These are phyloP conservation scores for Emys orbicularis DNA, from an alignment of 2,797 vertebrate genomes.

Conservation along the genomic window DNA sequence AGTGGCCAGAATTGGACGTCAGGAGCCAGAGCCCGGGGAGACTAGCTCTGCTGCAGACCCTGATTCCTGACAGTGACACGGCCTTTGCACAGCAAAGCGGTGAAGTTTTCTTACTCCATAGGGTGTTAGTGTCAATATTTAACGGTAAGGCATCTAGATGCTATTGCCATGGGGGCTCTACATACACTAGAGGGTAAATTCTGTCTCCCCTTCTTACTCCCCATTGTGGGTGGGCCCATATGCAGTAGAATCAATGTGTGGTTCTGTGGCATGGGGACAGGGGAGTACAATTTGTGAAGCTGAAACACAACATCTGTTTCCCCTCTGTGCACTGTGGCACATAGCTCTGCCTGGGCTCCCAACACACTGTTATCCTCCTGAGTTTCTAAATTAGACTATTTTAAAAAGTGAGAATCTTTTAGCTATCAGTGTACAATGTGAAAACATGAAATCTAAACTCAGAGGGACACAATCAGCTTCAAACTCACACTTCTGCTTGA, in stretches of 20 bases:
- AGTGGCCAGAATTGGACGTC: too few relatives aligned
- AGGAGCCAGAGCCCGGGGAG: too few relatives aligned
- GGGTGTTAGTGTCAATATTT: neutral
- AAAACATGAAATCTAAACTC: constrained; percentile 27
- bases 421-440: neutral
- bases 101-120: neutral
- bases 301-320: constrained; percentile 54
- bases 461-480: neutral
- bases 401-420: constrained; percentile 17
- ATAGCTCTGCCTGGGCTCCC: constrained; percentile 50
- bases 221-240: neutral
- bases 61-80: constrained; percentile 1
- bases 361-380: constrained; percentile 44
- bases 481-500: neutral
- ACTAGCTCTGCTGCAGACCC: neutral
- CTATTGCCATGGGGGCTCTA: neutral
- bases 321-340: neutral
- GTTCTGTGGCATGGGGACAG: neutral
- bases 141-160: neutral
- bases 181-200: neutral
- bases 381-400: constrained; percentile 44
- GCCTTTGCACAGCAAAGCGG: neutral
- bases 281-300: constrained; percentile 11
- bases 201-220: neutral
- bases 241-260: neutral